Percentiles rank a stretch among this genome's conserved stretches.
phyloP scores from a whole-genome alignment of 2,797 vertebrate species.

The Chloroceryle inda region DNA sequence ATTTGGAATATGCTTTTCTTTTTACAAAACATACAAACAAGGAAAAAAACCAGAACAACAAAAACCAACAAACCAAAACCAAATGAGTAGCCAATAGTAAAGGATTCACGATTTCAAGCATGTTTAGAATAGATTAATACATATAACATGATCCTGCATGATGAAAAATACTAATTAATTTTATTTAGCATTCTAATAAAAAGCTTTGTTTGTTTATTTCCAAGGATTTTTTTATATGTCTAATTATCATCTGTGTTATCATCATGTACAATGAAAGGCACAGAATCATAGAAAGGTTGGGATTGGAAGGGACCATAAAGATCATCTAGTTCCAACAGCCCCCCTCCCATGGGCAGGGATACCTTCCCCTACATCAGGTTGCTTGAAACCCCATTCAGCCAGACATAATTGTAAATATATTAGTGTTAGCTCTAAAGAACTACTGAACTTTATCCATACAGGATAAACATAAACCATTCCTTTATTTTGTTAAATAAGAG shows the following conservation, averaged over 20 bases:
- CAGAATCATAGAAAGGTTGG: neutral
- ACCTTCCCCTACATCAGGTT: neutral
- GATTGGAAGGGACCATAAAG: neutral
- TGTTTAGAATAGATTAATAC: neutral
- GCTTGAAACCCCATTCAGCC: neutral
- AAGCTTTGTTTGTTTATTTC: conserved; percentile 8
- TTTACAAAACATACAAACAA: neutral
- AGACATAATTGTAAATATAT: neutral
- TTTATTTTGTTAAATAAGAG: neutral
- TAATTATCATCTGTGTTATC: neutral
- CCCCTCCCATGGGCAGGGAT: neutral
- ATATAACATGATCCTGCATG: neutral
- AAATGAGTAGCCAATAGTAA: neutral
- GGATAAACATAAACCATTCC: neutral
- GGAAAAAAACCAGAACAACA: neutral
- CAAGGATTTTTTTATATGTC: neutral
- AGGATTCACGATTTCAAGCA: neutral
- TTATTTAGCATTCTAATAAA: neutral
- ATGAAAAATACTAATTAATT: neutral
- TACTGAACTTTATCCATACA: neutral
- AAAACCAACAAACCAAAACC: neutral
- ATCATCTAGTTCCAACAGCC: neutral
- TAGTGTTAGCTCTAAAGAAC: neutral
- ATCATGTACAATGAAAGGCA: neutral
- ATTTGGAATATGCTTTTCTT: neutral